Evolutionary conservation across 2,113 vertebrate species (phyloP).

Genomic region (Hystrix cristata): DNA sequence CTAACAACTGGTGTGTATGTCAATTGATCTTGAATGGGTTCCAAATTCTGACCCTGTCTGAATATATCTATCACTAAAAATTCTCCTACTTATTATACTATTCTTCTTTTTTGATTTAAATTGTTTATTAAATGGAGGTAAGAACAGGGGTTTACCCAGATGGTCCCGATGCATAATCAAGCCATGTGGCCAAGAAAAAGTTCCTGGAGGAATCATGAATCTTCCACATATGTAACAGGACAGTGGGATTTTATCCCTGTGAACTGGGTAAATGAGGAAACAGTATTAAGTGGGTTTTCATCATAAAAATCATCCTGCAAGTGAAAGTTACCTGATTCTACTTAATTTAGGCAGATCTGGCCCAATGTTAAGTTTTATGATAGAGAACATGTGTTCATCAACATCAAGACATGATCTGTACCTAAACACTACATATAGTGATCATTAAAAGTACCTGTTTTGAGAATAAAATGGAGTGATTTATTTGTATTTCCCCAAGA

Average conservation of each 20-base stretch:
- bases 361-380: neutral
- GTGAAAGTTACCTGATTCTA: neutral
- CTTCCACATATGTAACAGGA: neutral
- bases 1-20: neutral
- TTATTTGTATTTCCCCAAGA: neutral
- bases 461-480: neutral
- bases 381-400: neutral
- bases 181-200: neutral
- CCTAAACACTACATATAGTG: neutral
- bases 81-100: neutral
- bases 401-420: neutral
- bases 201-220: constrained; percentile 21
- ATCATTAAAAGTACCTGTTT: neutral
- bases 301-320: neutral
- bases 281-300: neutral
- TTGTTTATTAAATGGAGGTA: neutral
- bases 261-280: neutral
- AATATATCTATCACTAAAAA: neutral
- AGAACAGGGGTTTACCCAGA: neutral
- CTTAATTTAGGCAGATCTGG: neutral
- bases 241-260: neutral
- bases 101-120: neutral
- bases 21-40: neutral
- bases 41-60: neutral
- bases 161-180: neutral